phyloP scores from a whole-genome alignment of 2,797 vertebrate species.

The Pyrocephalus nanus region DNA sequence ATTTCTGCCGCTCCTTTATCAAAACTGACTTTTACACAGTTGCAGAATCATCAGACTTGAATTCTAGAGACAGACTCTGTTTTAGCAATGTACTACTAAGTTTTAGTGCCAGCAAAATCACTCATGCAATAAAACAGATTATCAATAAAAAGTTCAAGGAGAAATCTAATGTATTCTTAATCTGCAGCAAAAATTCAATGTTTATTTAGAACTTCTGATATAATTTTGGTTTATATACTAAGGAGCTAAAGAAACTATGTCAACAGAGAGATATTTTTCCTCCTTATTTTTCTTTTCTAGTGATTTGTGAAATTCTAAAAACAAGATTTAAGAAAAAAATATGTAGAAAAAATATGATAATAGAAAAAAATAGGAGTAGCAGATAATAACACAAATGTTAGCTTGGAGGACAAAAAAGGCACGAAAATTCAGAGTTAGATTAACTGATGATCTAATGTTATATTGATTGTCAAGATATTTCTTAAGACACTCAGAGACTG shows the following conservation, averaged over 20 bases:
- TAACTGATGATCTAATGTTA: not conserved
- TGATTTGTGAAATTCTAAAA: not conserved
- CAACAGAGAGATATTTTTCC: not conserved
- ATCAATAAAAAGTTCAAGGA: not conserved
- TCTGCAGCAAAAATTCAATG: not conserved
- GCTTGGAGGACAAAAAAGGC: not conserved
- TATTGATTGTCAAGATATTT: not conserved
- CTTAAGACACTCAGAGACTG: not conserved
- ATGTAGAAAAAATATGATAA: not conserved
- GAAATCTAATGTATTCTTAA: not conserved
- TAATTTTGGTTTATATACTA: not conserved
- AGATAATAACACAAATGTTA: not conserved
- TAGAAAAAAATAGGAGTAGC: not conserved
- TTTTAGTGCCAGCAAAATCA: not conserved
- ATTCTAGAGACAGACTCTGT: not conserved
- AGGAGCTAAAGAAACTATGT: not conserved
- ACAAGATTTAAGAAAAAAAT: not conserved
- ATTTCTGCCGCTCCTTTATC: not conserved
- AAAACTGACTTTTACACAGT: not conserved
- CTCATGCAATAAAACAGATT: not conserved
- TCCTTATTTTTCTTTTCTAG: not conserved
- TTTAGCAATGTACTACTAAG: not conserved
- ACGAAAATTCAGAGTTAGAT: not conserved
- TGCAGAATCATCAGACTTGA: not conserved
- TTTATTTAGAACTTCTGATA: not conserved